Evolutionary conservation across 2,797 vertebrate species (phyloP).

Genomic region (Dicrostonyx torquatus): DNA sequence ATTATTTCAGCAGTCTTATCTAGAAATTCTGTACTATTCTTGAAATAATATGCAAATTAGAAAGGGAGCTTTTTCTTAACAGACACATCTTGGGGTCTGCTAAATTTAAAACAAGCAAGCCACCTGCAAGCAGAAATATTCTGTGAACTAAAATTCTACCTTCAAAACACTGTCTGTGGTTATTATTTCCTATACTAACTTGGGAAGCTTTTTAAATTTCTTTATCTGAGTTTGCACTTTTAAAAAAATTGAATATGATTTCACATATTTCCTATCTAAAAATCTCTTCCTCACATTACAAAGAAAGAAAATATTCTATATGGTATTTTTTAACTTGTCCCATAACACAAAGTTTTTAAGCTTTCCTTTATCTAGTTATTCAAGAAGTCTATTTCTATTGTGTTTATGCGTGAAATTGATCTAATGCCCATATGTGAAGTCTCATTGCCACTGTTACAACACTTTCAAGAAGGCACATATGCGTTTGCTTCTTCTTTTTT

Average conservation of each 20-base stretch:
- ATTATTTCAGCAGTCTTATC: neutral
- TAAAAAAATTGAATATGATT: neutral
- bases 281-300: conserved; percentile 51
- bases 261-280: conserved; percentile 54
- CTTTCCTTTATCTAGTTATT: conserved; percentile 78
- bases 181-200: conserved; percentile 1
- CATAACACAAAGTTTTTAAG: conserved; percentile 70
- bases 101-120: neutral
- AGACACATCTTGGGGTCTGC: neutral
- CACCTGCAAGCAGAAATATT: neutral
- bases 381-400: conserved; percentile 74
- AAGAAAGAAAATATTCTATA: conserved; percentile 48
- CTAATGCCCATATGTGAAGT: conserved; percentile 70
- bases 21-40: neutral
- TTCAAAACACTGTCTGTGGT: neutral
- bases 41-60: neutral
- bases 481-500: conserved; percentile 68
- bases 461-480: conserved; percentile 71
- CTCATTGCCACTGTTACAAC: conserved; percentile 49
- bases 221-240: conserved; percentile 28
- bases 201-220: neutral
- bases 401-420: conserved; percentile 74
- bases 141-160: neutral
- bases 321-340: neutral
- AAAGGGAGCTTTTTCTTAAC: neutral